phyloP scores from a whole-genome alignment of 2,888 invertebrate genomes.

The Hydriomena furcata region DNA sequence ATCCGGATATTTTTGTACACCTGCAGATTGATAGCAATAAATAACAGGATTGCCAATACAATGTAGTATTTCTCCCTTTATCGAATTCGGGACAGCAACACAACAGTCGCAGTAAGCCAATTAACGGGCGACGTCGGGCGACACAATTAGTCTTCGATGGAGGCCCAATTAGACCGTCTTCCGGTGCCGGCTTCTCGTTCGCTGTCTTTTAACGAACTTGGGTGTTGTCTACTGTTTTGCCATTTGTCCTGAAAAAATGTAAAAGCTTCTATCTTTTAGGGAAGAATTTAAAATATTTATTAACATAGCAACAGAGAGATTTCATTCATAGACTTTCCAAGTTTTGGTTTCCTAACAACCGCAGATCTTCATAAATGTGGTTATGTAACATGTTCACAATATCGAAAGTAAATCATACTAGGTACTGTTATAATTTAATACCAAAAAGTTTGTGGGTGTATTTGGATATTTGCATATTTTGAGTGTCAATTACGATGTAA shows the following conservation, averaged over 20 bases:
- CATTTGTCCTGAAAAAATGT: background rate
- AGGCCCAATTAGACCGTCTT: conserved; percentile 31
- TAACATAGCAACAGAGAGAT: too few relatives aligned
- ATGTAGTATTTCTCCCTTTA: conserved; percentile 2
- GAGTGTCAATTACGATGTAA: too few relatives aligned
- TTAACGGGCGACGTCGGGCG: conserved; percentile 27
- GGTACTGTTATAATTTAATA: too few relatives aligned
- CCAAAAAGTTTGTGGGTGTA: too few relatives aligned
- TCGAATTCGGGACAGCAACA: conserved; percentile 3
- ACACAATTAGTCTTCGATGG: conserved; percentile 34
- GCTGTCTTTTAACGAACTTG: conserved; percentile 21
- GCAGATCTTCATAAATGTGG: too few relatives aligned
- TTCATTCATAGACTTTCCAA: too few relatives aligned
- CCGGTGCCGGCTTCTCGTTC: conserved; percentile 19
- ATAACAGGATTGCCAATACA: background rate
- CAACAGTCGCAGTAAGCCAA: conserved; percentile 20
- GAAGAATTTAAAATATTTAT: too few relatives aligned
- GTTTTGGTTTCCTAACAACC: too few relatives aligned
- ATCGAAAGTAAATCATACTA: too few relatives aligned
- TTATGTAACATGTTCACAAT: too few relatives aligned
- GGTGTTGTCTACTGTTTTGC: background rate
- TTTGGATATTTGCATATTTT: too few relatives aligned
- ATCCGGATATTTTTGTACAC: background rate
- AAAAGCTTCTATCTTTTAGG: background rate
- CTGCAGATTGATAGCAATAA: background rate